Percentiles rank a stretch among this genome's conserved stretches.
Evolutionary conservation across 2,888 invertebrate genomes (phyloP).

Genomic region (Pyrochroa serraticornis): DNA sequence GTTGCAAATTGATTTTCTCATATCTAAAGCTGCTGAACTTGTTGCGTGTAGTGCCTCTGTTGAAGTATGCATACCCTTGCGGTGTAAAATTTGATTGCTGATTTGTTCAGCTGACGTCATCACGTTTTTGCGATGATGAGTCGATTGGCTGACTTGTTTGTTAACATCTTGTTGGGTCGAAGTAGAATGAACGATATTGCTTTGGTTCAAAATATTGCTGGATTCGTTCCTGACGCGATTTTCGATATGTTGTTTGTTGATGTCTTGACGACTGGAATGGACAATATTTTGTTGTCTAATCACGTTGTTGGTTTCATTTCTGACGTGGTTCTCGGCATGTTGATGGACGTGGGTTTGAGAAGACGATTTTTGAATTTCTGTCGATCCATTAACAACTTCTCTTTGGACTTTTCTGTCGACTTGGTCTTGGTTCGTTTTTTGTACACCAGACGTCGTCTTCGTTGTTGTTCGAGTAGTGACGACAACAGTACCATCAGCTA

Average conservation of each 20-base stretch:
- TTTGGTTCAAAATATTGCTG: slow-evolving; percentile 19
- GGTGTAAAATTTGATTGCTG: slow-evolving; percentile 77
- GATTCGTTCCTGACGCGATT: slow-evolving; percentile 9
- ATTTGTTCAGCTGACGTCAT: slow-evolving; percentile 77
- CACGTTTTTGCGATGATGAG: slow-evolving; percentile 74
- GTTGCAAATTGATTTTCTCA: slow-evolving; percentile 81
- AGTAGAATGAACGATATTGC: slow-evolving; percentile 29
- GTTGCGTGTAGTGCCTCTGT: slow-evolving; percentile 77
- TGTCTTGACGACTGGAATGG: background rate
- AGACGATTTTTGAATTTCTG: slow-evolving; percentile 51
- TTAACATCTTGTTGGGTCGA: slow-evolving; percentile 26
- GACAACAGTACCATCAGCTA: slow-evolving; percentile 62
- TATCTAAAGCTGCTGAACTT: slow-evolving; percentile 76
- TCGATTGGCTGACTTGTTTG: slow-evolving; percentile 33
- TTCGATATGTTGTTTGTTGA: slow-evolving; percentile 23
- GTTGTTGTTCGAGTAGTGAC: slow-evolving; percentile 62
- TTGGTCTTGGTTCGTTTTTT: slow-evolving; percentile 30
- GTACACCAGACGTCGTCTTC: slow-evolving; percentile 48
- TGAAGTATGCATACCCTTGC: slow-evolving; percentile 71
- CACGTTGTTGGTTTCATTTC: slow-evolving; percentile 47
- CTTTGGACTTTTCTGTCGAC: slow-evolving; percentile 23
- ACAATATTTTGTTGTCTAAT: slow-evolving; percentile 26
- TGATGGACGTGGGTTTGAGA: slow-evolving; percentile 51
- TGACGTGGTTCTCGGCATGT: slow-evolving; percentile 30
- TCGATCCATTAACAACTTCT: slow-evolving; percentile 36